Evolutionary conservation across 2,113 vertebrate genomes (phyloP).

Genomic region (Carassius carassius): DNA sequence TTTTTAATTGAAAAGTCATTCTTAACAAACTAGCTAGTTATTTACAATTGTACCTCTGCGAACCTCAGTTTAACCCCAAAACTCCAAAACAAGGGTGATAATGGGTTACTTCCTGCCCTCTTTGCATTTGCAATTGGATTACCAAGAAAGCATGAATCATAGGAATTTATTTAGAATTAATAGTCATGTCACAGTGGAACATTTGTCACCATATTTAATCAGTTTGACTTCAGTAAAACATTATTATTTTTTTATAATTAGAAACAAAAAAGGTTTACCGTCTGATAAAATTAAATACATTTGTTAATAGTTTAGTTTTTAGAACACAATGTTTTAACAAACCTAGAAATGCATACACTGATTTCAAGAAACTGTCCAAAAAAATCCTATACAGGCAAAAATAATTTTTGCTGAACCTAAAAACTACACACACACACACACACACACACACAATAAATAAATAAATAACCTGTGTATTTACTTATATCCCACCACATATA

Average conservation of each 20-base stretch:
- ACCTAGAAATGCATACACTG: neutral
- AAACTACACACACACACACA: neutral
- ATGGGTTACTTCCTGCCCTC: neutral
- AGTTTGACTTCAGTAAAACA: neutral
- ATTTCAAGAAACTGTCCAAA: neutral
- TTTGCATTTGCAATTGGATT: neutral
- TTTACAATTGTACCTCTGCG: neutral
- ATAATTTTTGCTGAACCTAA: neutral
- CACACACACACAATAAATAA: too few species aligned
- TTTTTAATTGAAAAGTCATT: neutral
- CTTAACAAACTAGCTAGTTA: neutral
- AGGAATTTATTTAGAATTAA: neutral
- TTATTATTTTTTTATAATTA: neutral
- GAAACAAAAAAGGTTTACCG: neutral
- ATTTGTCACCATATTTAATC: neutral
- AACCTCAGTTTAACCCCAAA: neutral
- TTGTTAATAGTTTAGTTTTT: neutral
- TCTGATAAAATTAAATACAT: neutral
- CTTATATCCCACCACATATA: neutral
- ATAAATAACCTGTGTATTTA: neutral
- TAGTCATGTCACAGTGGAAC: neutral
- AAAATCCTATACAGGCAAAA: neutral
- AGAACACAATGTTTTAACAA: neutral
- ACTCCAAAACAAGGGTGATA: neutral
- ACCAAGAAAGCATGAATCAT: conserved; percentile 5